phyloP scores from a whole-genome alignment of 2,113 vertebrate genomes.

The Plectropomus leopardus region DNA sequence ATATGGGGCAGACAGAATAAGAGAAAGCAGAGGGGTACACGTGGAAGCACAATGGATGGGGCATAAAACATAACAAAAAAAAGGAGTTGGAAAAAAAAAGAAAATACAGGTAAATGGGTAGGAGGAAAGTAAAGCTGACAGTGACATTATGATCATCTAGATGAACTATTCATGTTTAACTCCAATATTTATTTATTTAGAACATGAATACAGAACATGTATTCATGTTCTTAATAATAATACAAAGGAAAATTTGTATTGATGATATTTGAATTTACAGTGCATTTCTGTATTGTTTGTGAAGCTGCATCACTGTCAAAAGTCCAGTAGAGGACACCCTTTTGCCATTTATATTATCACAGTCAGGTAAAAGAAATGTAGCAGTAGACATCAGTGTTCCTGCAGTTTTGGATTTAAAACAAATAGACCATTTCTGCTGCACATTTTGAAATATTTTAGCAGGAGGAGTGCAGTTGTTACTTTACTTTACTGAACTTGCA shows the following conservation, averaged over 20 bases:
- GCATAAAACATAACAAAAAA: neutral
- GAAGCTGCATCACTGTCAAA: neutral
- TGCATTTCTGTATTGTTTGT: neutral
- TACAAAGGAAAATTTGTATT: neutral
- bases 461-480: neutral
- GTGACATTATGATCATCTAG: too few species aligned
- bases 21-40: neutral
- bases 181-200: too few species aligned
- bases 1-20: neutral
- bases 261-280: neutral
- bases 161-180: too few species aligned
- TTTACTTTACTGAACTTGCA: neutral
- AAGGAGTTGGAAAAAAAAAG: neutral
- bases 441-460: constrained; percentile 15
- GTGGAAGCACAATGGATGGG: too few species aligned
- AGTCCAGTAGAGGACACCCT: constrained; percentile 49
- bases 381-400: neutral
- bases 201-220: too few species aligned
- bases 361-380: neutral
- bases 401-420: neutral
- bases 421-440: neutral
- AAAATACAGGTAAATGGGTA: neutral
- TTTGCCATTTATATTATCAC: constrained; percentile 9
- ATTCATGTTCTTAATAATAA: neutral
- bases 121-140: neutral